phyloP scores from a whole-genome alignment of 2,797 vertebrate species.

The Babyrousa celebensis region DNA sequence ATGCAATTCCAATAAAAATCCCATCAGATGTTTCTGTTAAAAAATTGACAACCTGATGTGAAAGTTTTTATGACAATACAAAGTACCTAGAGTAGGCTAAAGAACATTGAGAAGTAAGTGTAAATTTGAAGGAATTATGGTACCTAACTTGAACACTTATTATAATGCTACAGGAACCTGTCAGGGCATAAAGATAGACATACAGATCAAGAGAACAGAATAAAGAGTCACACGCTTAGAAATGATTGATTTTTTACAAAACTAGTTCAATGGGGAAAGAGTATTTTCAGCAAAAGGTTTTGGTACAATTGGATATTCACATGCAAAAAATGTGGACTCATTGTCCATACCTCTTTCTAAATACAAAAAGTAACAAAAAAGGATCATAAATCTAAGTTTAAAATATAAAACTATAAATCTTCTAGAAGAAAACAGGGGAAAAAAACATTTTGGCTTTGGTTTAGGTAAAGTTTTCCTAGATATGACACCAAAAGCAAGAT shows the following conservation, averaged over 20 bases:
- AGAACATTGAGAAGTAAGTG: background rate
- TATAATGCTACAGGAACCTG: background rate
- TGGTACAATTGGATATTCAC: background rate
- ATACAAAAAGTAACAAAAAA: slow-evolving; percentile 11
- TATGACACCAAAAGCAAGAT: background rate
- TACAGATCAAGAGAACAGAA: background rate
- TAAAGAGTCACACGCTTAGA: background rate
- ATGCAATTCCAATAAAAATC: background rate
- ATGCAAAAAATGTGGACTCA: background rate
- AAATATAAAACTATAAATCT: slow-evolving; percentile 20
- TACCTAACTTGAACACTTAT: background rate
- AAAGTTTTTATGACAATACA: background rate
- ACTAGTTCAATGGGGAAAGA: background rate
- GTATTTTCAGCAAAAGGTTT: background rate
- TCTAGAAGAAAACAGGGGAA: background rate
- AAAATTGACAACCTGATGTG: background rate
- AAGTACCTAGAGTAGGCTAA: background rate
- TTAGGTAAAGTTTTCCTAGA: background rate
- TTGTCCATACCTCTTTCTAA: background rate
- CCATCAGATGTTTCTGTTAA: background rate
- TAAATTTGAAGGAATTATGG: background rate
- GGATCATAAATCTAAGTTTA: background rate
- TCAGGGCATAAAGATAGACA: background rate
- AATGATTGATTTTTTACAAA: slow-evolving; percentile 49
- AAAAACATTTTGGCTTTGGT: background rate